Evolutionary conservation across 2,888 invertebrate species (phyloP).

Genomic region (Lapara coniferarum): DNA sequence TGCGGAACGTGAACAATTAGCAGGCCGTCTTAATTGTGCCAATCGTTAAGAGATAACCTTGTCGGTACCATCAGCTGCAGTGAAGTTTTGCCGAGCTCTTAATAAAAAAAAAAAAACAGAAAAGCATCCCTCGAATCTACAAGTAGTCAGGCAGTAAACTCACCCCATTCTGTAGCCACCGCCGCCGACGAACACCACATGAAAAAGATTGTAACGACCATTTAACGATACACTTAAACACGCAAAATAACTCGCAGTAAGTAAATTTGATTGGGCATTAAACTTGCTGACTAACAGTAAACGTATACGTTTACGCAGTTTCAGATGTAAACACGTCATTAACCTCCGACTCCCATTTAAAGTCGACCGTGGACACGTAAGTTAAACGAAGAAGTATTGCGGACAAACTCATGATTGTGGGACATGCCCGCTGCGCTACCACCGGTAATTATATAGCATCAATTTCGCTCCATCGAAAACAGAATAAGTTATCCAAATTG

Average conservation of each 20-base stretch:
- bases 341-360: conserved; percentile 40
- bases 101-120: too few relatives aligned
- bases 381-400: conserved; percentile 1
- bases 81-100: too few relatives aligned
- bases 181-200: conserved; percentile 69
- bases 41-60: too few relatives aligned
- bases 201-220: conserved; percentile 76
- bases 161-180: conserved; percentile 83
- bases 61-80: too few relatives aligned
- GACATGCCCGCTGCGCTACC: neutral
- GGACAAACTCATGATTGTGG: conserved; percentile 8
- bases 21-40: too few relatives aligned
- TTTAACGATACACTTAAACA: conserved; percentile 75
- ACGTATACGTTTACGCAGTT: conserved; percentile 48
- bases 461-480: neutral
- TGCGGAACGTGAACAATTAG: too few relatives aligned
- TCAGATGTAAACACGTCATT: conserved; percentile 56
- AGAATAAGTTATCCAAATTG: neutral
- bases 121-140: conserved; percentile 61
- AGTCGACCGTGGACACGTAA: conserved; percentile 29
- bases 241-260: conserved; percentile 58
- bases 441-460: conserved; percentile 2
- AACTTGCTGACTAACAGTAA: conserved; percentile 63
- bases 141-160: conserved; percentile 75
- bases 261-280: conserved; percentile 71